Base-by-base conservation (phyloP, 1,140 invertebrate genomes). In the Apis cerana region DNA sequence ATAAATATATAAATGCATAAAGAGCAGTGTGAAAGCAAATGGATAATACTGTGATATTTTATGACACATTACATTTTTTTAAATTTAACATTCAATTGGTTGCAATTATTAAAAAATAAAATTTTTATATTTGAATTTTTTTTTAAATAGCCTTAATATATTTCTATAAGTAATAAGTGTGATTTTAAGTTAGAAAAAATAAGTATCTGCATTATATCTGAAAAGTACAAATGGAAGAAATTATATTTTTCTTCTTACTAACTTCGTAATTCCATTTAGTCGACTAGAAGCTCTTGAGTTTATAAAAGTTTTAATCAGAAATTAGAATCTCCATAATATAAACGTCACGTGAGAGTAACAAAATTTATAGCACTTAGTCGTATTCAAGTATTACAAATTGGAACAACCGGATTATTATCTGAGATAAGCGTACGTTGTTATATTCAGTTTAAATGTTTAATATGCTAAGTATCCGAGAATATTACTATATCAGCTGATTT, bases 391-490 rank as follows among this genome's bases (percentile, higher is more conserved):
- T 75, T 74, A 75, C 76, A 75, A 85, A 23, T 82, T 69, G 58
- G 59, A 86, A 75, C 64, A 52, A 23, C 12, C 56, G 43, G 33
- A 59, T 82, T 59, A 65, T 54, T 74, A 80, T 80, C 11, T 76
- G 54, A 76, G 74, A 64, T 76, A 64, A 76, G 82, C 70, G 67
- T 78, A 76, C 19, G n/a, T 83, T 27, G 17, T 86, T 54, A 19
- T 13, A 19, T n/a, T 61, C 17, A 27, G 1, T 86, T 69, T 27
- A 58, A 50, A 77, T 52, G 27, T 43, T 75, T 19, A 75, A 70
- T 69, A 56, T 85, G 86, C 90, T 92, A 92, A 74, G 91, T 90
- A 80, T 91, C 86, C 21, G 85, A 80, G 13, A 92, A 75, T 59
- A 83, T 83, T n/a, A 86, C 82, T 27, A 85, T 82, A 13, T 85